A percentile compares a stretch with the other conserved stretches of the same genome.
Conservation (phyloP, 1,140 invertebrate species). For the Pollicipes pollicipes region DNA sequence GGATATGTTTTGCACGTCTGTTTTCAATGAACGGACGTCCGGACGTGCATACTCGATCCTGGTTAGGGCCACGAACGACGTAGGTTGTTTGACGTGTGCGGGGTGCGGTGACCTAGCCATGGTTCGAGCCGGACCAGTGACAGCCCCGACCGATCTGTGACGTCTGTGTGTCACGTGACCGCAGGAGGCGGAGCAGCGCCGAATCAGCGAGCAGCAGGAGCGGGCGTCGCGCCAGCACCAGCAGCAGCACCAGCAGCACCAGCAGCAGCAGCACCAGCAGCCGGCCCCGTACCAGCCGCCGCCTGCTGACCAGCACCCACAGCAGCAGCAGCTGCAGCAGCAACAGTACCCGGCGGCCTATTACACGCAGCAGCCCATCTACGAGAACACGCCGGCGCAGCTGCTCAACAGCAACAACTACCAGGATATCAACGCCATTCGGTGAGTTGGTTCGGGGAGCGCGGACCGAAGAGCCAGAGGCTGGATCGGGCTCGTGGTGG, state of each 20-base stretch:
- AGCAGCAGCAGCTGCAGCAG: conserved; percentile 10
- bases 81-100: too few species aligned
- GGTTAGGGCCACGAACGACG: too few species aligned
- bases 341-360: conserved; percentile 9
- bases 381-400: background rate
- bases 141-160: too few species aligned
- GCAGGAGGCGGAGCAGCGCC: conserved; percentile 75
- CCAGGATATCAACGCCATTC: background rate
- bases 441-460: background rate
- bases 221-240: conserved; percentile 18
- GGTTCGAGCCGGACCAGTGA: too few species aligned
- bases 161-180: too few species aligned
- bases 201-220: conserved; percentile 50
- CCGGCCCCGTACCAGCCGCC: background rate
- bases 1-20: too few species aligned
- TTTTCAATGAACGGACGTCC: too few species aligned
- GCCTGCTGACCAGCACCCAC: background rate
- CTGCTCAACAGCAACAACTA: conserved; percentile 4
- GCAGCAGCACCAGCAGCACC: conserved; percentile 11
- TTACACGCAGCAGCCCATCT: background rate
- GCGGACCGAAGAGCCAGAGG: too few species aligned
- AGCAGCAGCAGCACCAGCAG: conserved; percentile 10
- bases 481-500: too few species aligned
- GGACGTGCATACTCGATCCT: too few species aligned
- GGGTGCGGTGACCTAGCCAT: too few species aligned